Evolutionary conservation across 2,113 vertebrate genomes (phyloP).

Genomic region (Oophaga pumilio): DNA sequence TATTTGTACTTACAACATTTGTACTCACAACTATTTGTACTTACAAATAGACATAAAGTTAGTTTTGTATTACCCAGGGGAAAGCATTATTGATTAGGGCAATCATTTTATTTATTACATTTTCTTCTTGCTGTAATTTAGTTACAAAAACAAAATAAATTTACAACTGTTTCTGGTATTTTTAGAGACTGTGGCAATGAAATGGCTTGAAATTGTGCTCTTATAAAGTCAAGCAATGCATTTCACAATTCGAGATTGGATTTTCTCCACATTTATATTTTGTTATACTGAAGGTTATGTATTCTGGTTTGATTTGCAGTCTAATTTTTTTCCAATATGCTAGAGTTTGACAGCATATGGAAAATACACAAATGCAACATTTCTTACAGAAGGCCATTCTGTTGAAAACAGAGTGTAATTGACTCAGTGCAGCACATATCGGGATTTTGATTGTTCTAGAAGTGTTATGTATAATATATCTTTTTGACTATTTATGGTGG

Average conservation of each 20-base stretch:
- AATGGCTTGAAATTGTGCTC: not conserved
- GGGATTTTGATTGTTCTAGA: not conserved
- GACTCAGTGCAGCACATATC: not conserved
- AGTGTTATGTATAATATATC: not conserved
- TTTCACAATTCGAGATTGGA: not conserved
- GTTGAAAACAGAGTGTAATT: slow-evolving; percentile 9
- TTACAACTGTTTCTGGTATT: too few relatives aligned
- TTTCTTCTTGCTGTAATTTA: too few relatives aligned
- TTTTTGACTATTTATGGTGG: not conserved
- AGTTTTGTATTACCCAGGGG: too few relatives aligned
- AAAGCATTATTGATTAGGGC: too few relatives aligned
- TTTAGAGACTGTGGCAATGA: not conserved
- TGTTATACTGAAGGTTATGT: not conserved
- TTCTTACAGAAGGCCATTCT: slow-evolving; percentile 3
- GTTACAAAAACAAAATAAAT: too few relatives aligned
- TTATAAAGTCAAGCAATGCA: not conserved
- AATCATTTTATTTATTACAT: too few relatives aligned
- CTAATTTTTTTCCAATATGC: not conserved
- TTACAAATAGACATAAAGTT: too few relatives aligned
- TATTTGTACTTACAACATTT: too few relatives aligned
- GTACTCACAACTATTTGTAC: too few relatives aligned
- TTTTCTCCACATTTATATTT: slow-evolving; percentile 13
- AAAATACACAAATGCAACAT: not conserved
- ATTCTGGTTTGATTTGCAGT: not conserved
- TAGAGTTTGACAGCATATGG: not conserved